Percentiles rank a stretch among this genome's conserved stretches.
Evolutionary conservation across 2,113 vertebrate species (phyloP).

Genomic region (Ciconia stormi): DNA sequence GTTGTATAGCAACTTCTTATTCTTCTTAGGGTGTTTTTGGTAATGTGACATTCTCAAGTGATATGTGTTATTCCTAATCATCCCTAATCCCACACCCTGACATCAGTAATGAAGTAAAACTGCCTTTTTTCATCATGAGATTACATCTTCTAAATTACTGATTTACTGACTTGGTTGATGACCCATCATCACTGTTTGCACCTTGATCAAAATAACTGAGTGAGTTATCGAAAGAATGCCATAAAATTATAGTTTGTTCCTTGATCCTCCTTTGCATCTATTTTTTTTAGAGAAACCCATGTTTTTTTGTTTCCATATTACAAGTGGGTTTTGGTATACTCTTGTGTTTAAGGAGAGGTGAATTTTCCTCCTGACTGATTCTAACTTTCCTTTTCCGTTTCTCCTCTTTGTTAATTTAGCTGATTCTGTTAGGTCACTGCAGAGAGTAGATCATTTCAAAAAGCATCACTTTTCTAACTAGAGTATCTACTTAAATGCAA

Average conservation of each 20-base stretch:
- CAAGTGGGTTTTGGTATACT: neutral
- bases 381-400: neutral
- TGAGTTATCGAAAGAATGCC: neutral
- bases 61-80: neutral
- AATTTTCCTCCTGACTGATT: neutral
- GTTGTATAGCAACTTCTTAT: neutral
- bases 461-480: neutral
- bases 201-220: neutral
- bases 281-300: neutral
- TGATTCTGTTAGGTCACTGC: neutral
- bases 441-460: neutral
- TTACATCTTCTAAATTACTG: neutral
- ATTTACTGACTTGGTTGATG: neutral
- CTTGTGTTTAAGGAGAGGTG: neutral
- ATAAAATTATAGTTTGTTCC: neutral
- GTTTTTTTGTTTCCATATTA: neutral
- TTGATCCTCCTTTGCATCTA: neutral
- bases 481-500: neutral
- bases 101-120: neutral
- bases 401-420: neutral
- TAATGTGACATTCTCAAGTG: neutral
- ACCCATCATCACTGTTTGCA: neutral
- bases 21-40: neutral
- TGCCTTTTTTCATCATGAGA: neutral
- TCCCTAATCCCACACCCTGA: neutral